Base-by-base conservation (phyloP, 2,113 vertebrate species). In the Propithecus coquereli region DNA sequence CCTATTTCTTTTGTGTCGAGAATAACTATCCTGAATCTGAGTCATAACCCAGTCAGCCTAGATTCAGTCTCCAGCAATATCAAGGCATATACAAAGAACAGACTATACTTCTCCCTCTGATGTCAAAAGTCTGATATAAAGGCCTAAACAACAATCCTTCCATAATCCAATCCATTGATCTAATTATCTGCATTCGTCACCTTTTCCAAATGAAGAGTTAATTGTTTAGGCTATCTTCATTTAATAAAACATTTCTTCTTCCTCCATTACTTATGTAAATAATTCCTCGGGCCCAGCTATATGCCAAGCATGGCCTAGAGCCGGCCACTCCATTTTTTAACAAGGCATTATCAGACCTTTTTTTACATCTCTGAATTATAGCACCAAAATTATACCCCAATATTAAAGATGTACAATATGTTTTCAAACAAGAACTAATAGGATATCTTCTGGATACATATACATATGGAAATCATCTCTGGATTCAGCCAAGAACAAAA, bases 391-490 rank as follows among this genome's bases (percentile, higher is more conserved):
- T 79, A 94, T 0, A 91, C 8, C 27, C 22, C 45, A 25, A 87
- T 83, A 68, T 59, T 59, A 84, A 91, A 89, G 50, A 70, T 16
- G 12, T 13, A 59, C 16, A 68, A 59, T 70, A 50, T 70, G 17
- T 84, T 92, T 86, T 43, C 45, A 90, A 97, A 90, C 70, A 79
- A 20, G 45, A 83, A 83, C 50, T 50, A 92, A 14, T 52, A 88
- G 37, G 32, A 37, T 63, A 65, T 4, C 47, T 79, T 59, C 70
- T 76, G 80, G 65, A 85, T 34, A 90, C 30, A 84, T 34, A 83
- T 16, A 83, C 11, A 61, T 30, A 91, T 34, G 50, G 17, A 63
- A 97, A 76, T 66, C 77, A 63, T 65, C 84, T 70, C 22, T 93
- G 13, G 54, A 94, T 70, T 83, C 37, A n/a, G 34, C 23, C 92